Evolutionary conservation across 37 sponge, comb jelly and placozoan species (phyloP), one percentile per base, ranked within the genome.

Genomic region (Oopsacas minuta): DNA sequence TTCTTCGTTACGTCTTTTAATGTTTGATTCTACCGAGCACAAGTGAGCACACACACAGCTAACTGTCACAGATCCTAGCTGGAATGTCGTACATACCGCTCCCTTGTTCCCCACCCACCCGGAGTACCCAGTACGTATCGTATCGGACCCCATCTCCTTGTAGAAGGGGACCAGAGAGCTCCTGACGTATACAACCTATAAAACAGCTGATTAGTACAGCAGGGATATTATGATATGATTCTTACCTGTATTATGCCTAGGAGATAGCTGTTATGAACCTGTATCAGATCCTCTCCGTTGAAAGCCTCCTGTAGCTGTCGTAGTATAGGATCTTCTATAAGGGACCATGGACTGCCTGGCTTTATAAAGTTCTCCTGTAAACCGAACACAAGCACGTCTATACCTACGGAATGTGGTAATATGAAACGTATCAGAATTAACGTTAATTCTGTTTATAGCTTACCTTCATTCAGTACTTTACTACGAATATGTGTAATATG

Each of bases 161-260:
- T 87, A 88, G 86, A 91, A 93, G 37, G 91, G 89, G 17, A 93
- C 81, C 22, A 93, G 90, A n/a, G 93, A 86, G 0, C 87, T 49
- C 37, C 89, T 89, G 17, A 93, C 88, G 88, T 89, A 93, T 53
- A 93, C 85, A 88, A 93, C 75, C 75, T 61, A 61, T 3, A 34
- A 17, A 22, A 46, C 51, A 46, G 51, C 12, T 46, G 17, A 17
- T 46, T 46, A 46, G 12, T n/a, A n/a, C n/a, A n/a, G 15, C 49
- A 42, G 49, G 49, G 49, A 15, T 42, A 42, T 42, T 17, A 42
- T 25, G 75, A 3, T 32, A 25, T 32, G 75, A 61, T 3, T 3
- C 28, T 32, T 61, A 61, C 75, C 75, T 61, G 75, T 61, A 34
- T 61, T 25, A 61, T 61, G 5, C 75, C 75, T 3, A 61, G 75